Base-by-base conservation (phyloP, 2,888 invertebrate species). In the Alviniconcha strummeri region DNA sequence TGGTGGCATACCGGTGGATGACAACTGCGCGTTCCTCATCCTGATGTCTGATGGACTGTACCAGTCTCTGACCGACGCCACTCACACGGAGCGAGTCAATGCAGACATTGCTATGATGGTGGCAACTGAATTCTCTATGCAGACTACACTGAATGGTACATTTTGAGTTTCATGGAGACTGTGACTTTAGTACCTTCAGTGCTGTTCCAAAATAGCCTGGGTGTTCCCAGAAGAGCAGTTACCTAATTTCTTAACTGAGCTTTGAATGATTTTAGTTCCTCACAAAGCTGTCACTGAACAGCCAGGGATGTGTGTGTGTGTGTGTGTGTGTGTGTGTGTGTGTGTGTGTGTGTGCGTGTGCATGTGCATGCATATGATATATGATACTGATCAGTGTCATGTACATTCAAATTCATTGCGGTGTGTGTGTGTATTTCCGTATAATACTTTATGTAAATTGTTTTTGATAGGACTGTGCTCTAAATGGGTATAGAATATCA, bases 31-130 rank as follows among this genome's bases (percentile, higher is more conserved):
- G 91, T 98, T 98, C 93, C 94, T 98, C 15, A 94, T 98, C 5
- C 94, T 98, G 54, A 97, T 98, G 95, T 97, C 97, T 8, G 96
- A 97, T 79, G 97, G 97, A 0, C 95, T 98, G 0, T 97, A 97
- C 93, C 96, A 96, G 94, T 96, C 97, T 4, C 95, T 97, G 75
- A 96, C 97, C 93, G 97, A 97, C 94, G 96, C 96, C 0, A 96
- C 95, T 17, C 96, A 96, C 0, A 96, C 96, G 72, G 96, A 96
- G 89, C 96, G 97, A 92, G 97, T 97, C 0, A 93, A 93, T 87
- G 89, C 88, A 4, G 92, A 92, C 60, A 91, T 93, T 19, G 91
- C 91, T 7, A 85, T 89, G 55, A 91, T 92, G 92, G 92, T 93
- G 71, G 92, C 91, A 15, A 86, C 88, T 57, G 93, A 93, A 86